Conservation (phyloP, 2,888 invertebrate species). For the Anaspis maculata region DNA sequence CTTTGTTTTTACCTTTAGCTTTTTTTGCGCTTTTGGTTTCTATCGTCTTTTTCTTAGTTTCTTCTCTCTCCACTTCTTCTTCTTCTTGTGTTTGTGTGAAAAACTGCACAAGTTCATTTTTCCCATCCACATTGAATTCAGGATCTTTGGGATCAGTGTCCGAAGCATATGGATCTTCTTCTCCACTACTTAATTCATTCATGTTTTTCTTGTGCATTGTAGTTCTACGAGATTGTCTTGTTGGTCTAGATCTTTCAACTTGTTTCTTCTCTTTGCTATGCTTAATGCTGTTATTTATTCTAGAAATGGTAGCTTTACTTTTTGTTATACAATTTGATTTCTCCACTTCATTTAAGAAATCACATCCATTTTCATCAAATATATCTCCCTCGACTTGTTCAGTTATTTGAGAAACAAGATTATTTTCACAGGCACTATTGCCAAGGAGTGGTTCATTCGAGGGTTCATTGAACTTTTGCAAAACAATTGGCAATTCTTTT, state of each 20-base stretch:
- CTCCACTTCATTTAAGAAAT: no score
- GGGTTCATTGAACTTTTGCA: not conserved
- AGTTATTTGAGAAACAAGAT: no score
- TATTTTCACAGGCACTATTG: no score
- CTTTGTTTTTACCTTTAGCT: constrained; percentile 12
- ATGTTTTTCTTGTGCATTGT: constrained; percentile 22
- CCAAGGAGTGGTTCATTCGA: no score
- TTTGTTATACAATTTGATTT: not conserved
- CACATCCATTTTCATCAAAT: not conserved
- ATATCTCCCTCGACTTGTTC: not conserved
- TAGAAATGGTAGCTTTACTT: not conserved
- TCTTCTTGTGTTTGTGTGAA: no score
- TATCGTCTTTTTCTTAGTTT: constrained; percentile 4
- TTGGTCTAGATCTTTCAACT: constrained; percentile 1
- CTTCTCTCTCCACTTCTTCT: not conserved
- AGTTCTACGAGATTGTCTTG: constrained; percentile 9
- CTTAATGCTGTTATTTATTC: no score
- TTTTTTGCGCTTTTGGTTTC: constrained; percentile 4
- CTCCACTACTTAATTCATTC: constrained; percentile 25
- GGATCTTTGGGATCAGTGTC: constrained; percentile 29
- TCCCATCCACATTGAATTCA: constrained; percentile 21
- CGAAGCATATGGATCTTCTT: constrained; percentile 28
- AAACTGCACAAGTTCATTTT: constrained; percentile 1
- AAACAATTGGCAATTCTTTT: not conserved
- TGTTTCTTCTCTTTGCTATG: not conserved